Base-by-base conservation (phyloP, 2,888 invertebrate genomes). In the Drosophila mayaguana region DNA sequence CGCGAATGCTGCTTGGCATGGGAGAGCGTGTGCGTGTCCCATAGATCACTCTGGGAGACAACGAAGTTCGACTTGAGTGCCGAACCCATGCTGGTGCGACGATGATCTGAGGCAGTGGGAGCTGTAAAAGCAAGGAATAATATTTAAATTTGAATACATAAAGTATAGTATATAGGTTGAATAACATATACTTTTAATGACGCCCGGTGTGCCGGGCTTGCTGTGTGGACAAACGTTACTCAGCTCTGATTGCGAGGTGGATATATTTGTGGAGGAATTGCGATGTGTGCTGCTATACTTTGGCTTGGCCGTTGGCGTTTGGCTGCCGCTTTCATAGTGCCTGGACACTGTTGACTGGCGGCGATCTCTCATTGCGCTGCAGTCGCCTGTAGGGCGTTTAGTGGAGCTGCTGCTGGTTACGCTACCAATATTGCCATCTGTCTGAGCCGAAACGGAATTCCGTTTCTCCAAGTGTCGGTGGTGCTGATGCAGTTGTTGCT, bases 41-140 rank as follows among this genome's bases (percentile, higher is more conserved):
- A 95, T n/a, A 95, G 91, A 84, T 95, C 95, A 81, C 95, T 95
- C 88, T 95, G 95, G 1, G 95, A 95, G 7, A 95, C 95, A 57
- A 95, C 95, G 84, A 94, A 95, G 75, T 94, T 94, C 63, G 95
- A 94, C 75, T 93, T 93, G 8, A 92, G 81, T 18, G 90, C 90
- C 45, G 92, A 81, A 36, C 92, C 92, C 88, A 92, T 92, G 73
- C 91, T 93, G 9, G 92, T 90, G 32, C 93, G 91, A 18, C 93
- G 89, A 68, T 91, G 90, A 51, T 93, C 92, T 25, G 90, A 88
- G 40, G 91, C 73, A 77, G 82, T 77, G 61, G 91, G 90, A 42
- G 91, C 91, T 91, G 36, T 12, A 3, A 1, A 11, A 16, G 11
- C 61, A 45, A 16, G 28, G 16, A 4, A 16, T n/a, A 22, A 32